phyloP scores from a whole-genome alignment of 2,797 vertebrate species.

The Lagocephalus sceleratus region DNA sequence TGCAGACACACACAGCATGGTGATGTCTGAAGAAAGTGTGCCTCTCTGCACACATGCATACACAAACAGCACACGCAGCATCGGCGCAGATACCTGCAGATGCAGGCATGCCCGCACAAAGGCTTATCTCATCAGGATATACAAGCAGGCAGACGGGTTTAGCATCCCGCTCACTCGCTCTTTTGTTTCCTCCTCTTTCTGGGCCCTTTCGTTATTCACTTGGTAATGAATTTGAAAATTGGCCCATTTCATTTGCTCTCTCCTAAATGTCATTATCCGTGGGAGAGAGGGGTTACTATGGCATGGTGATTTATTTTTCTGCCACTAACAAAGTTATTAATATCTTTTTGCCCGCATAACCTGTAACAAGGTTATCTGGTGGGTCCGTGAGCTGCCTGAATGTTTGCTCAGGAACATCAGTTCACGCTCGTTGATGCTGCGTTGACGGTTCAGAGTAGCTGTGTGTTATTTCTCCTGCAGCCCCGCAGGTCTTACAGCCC shows the following conservation, averaged over 20 bases:
- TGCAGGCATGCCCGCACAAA: neutral
- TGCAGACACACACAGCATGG: slow-evolving; percentile 10
- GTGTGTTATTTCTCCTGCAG: neutral
- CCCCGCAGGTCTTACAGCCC: too few species aligned
- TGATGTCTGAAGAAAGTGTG: slow-evolving; percentile 8
- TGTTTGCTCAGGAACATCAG: slow-evolving; percentile 3
- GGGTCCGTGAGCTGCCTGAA: slow-evolving; percentile 12
- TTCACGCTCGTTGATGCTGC: neutral
- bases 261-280: slow-evolving; percentile 56
- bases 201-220: slow-evolving; percentile 26
- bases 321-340: slow-evolving; percentile 50
- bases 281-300: neutral
- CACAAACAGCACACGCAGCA: neutral
- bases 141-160: slow-evolving; percentile 4
- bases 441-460: too few species aligned
- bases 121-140: slow-evolving; percentile 1
- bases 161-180: slow-evolving; percentile 8
- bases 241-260: slow-evolving; percentile 62
- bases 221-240: slow-evolving; percentile 63
- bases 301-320: slow-evolving; percentile 37
- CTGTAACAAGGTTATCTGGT: slow-evolving; percentile 49
- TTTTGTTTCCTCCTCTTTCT: slow-evolving; percentile 4
- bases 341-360: slow-evolving; percentile 32
- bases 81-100: neutral
- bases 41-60: neutral